Percentiles rank a stretch among this genome's conserved stretches.
Evolutionary conservation across 2,113 vertebrate genomes (phyloP).

Genomic region (human): DNA sequence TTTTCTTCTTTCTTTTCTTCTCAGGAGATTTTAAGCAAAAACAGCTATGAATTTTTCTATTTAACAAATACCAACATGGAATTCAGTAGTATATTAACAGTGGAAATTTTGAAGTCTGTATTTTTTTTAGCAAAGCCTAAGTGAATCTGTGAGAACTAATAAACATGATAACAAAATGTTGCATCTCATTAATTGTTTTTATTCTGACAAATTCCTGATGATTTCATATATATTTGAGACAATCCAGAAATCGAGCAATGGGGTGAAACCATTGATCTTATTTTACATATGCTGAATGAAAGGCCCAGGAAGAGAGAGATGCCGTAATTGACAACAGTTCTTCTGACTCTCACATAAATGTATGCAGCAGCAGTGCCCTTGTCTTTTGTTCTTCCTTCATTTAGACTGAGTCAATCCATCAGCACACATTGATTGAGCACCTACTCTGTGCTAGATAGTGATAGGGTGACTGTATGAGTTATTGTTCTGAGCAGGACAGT

Average conservation of each 20-base stretch:
- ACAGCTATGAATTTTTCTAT: not conserved
- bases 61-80: not conserved
- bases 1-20: not conserved
- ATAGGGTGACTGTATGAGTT: not conserved
- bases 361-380: not conserved
- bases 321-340: not conserved
- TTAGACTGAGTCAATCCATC: not conserved
- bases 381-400: not conserved
- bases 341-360: not conserved
- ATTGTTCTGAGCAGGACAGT: not conserved
- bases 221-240: not conserved
- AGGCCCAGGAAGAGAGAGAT: not conserved
- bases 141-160: slow-evolving; percentile 26
- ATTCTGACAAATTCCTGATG: not conserved
- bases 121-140: slow-evolving; percentile 41
- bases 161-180: slow-evolving; percentile 48
- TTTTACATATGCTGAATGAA: not conserved
- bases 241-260: not conserved
- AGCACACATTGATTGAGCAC: not conserved
- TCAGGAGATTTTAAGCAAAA: slow-evolving; percentile 2
- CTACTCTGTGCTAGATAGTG: not conserved
- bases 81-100: not conserved
- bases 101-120: slow-evolving; percentile 18
- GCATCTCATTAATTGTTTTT: not conserved
- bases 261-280: not conserved